Evolutionary conservation across 2,888 invertebrate species (phyloP), one percentile per base, ranked within the genome.

Genomic region (Corythucha ciliata): DNA sequence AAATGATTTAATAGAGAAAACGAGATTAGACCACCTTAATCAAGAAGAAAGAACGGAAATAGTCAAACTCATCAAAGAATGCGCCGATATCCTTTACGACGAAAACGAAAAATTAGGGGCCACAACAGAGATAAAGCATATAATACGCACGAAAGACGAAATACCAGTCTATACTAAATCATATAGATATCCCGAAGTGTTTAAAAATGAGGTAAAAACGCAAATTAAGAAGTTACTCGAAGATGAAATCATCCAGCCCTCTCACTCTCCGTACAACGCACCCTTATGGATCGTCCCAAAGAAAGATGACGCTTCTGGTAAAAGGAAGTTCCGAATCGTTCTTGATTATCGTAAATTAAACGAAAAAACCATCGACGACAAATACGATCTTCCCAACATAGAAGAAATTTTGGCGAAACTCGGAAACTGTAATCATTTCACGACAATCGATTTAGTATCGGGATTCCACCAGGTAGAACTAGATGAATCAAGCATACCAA

Each of bases 131-230:
- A 58, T 65, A 2, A 62, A 62, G 49, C 67, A 68, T 27, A 52
- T 62, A 40, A 68, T 69, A 14, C 54, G 57, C 25, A 64, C 63
- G 1, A 59, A 52, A 1, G 57, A 60, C 2, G 40, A 59, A 6
- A 54, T 57, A 10, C 66, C 65, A 1, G 61, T 67, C 4, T 62
- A 60, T 39, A 54, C 62, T 0, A 65, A 67, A 60, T 58, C 60
- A 4, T 67, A 67, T 53, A 54, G 66, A 7, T 66, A 66, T 48
- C 68, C 67, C 0, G 58, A 63, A 20, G 56, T 61, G 20, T 63
- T 66, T 57, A 58, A 64, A 49, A 25, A 44, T 12, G 67, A 66
- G 55, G 65, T 68, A 1, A 59, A 66, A 4, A 57, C 44, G 7
- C 64, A 67, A 57, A 60, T 67, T 0, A 24, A 57, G 2, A 60